Percentiles rank a stretch among this genome's conserved stretches.
Evolutionary conservation across 2,113 vertebrate genomes (phyloP).

Genomic region (Tragelaphus scriptus): DNA sequence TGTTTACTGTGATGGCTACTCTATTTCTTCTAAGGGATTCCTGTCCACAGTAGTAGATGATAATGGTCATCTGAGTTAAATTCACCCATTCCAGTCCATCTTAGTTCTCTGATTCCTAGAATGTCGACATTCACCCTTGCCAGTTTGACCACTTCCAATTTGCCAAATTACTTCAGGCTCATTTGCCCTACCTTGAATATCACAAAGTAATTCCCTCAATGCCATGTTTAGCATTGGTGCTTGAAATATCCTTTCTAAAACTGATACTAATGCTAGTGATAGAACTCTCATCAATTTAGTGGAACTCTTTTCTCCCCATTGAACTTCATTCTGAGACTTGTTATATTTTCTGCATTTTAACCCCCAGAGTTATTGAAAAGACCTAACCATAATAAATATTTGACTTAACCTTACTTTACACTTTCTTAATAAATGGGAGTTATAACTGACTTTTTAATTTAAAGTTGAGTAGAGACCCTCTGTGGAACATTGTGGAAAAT

Average conservation of each 20-base stretch:
- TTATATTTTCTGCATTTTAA: not conserved
- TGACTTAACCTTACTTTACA: not conserved
- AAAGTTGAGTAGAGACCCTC: not conserved
- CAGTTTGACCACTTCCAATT: too few species aligned
- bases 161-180: not conserved
- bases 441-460: constrained; percentile 19
- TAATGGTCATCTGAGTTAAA: too few species aligned
- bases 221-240: not conserved
- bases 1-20: too few species aligned
- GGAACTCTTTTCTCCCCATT: not conserved
- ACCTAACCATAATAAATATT: not conserved
- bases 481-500: too few species aligned
- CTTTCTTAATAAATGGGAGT: constrained; percentile 20
- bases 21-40: too few species aligned
- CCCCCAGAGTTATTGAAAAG: not conserved
- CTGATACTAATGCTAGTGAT: not conserved
- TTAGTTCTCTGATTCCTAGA: too few species aligned
- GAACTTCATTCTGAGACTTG: not conserved
- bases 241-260: not conserved
- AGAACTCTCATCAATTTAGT: not conserved
- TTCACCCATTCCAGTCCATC: too few species aligned
- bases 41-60: too few species aligned
- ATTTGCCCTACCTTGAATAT: not conserved
- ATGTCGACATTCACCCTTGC: too few species aligned
- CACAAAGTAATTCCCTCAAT: not conserved